Evolutionary conservation across 2,888 invertebrate species (phyloP), one percentile per base, ranked within the genome.

Genomic region (Alloplasta piceator): DNA sequence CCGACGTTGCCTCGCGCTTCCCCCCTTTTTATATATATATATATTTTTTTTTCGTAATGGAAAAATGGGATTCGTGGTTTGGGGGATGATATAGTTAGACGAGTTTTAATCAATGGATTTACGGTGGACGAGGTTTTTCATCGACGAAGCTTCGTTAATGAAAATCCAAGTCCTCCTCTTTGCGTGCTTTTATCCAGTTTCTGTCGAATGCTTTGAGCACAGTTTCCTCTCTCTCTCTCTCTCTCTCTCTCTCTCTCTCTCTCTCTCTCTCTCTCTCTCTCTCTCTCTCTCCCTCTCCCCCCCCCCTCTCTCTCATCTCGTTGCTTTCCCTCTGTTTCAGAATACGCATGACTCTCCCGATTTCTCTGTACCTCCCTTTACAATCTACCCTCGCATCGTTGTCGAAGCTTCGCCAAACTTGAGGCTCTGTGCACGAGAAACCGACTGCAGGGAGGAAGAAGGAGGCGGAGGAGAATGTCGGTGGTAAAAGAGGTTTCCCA

Each of bases 91-190:
- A 58, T 36, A 73, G 16, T 7, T 7, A 39, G 56, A 26, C 26
- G 26, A 41, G 56, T 73, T 77, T 78, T 48, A 61, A 78, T 78
- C 74, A 78, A 71, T 78, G 55, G 38, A 74, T 66, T 73, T 55
- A 26, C 70, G 63, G 48, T 46, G 16, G 43, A 66, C 46, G 73
- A 64, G 52, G 38, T 52, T 70, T 7, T 7, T 16, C 36, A 61
- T 71, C 55, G 52, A 12, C 12, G 38, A 66, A 66, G 70, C 16
- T 78, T 78, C 81, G 81, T 78, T 78, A 81, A 74, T 73, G 73
- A 48, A 72, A 70, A 74, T 73, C 77, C 77, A 71, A 70, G 58
- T 74, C 56, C 78, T 52, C 16, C 10, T n/a, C 39, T 46, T 39
- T 55, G 46, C 4, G 39, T 55, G 70, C 64, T 64, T 67, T 71